Evolutionary conservation across 2,888 invertebrate genomes (phyloP).

Genomic region (Cephus spinipes): DNA sequence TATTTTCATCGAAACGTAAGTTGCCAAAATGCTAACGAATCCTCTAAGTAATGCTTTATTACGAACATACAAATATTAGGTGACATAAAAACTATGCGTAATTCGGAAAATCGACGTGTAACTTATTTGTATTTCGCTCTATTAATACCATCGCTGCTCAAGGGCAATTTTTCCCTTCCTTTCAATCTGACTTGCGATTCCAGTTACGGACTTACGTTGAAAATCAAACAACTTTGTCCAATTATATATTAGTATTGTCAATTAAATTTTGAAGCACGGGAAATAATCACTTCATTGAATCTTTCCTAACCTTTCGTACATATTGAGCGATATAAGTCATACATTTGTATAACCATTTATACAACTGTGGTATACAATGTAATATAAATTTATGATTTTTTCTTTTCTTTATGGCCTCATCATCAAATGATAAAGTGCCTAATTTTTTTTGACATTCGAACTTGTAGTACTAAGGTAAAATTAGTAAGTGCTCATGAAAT

Average conservation of each 20-base stretch:
- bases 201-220: constrained; percentile 44
- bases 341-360: neutral
- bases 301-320: neutral
- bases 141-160: constrained; percentile 7
- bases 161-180: constrained; percentile 31
- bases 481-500: neutral
- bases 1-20: constrained; percentile 58
- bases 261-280: constrained; percentile 54
- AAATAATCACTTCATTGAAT: neutral
- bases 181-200: constrained; percentile 41
- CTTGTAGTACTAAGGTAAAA: neutral
- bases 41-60: constrained; percentile 24
- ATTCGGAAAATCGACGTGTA: neutral
- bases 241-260: constrained; percentile 58
- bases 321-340: neutral
- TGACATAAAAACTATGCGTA: neutral
- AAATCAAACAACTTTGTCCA: constrained; percentile 48
- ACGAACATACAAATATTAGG: neutral
- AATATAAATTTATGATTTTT: neutral
- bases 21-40: constrained; percentile 59
- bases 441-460: too few relatives aligned
- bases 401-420: neutral
- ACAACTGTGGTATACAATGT: neutral
- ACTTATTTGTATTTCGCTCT: neutral
- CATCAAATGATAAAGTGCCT: too few relatives aligned